phyloP scores from a whole-genome alignment of 2,797 vertebrate genomes.

The Hybognathus amarus region DNA sequence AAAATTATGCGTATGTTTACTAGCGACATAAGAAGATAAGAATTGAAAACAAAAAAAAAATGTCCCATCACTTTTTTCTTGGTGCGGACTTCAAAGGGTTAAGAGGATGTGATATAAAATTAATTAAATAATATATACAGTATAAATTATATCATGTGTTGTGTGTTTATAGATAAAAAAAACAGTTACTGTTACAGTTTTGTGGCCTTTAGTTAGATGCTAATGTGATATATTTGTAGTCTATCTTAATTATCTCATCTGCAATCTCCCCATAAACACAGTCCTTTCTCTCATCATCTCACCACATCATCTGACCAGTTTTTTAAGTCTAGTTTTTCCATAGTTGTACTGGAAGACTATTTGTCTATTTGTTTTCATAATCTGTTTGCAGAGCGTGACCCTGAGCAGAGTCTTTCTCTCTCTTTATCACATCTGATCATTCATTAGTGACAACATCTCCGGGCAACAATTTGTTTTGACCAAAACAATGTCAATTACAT shows the following conservation, averaged over 20 bases:
- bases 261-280: background rate
- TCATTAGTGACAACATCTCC: constrained; percentile 35
- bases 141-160: background rate
- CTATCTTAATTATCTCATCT: background rate
- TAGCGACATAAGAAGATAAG: too few relatives aligned
- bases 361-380: background rate
- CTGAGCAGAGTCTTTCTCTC: constrained; percentile 21
- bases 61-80: too few relatives aligned
- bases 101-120: background rate
- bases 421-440: constrained; percentile 37
- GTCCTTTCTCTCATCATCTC: background rate
- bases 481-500: constrained; percentile 33
- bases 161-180: background rate
- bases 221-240: background rate
- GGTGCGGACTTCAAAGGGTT: too few relatives aligned
- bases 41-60: too few relatives aligned
- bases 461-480: constrained; percentile 26
- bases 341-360: background rate
- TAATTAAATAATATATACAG: background rate
- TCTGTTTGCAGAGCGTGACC: background rate
- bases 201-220: background rate
- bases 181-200: background rate
- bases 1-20: too few relatives aligned
- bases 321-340: constrained; percentile 1
- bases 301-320: background rate